Conservation (phyloP, 1,140 invertebrate genomes). For the Microplitis demolitor region DNA sequence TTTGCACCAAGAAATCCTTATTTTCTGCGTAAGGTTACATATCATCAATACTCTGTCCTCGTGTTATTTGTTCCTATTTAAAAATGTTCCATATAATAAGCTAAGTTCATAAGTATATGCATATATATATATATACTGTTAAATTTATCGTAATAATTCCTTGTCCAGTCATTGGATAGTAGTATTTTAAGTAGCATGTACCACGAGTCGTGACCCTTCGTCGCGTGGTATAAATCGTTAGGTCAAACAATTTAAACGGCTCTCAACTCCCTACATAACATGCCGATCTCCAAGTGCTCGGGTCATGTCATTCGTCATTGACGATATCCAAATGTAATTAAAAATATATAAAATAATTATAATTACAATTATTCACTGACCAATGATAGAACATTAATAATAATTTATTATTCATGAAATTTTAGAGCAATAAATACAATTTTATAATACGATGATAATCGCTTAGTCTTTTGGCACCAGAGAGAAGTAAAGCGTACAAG, state of each 20-base stretch:
- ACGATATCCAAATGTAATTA: not conserved
- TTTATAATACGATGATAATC: not conserved
- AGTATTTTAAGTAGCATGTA: constrained; percentile 1
- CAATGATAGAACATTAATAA: too few species aligned
- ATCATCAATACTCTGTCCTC: too few species aligned
- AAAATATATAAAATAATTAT: not conserved
- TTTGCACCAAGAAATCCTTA: too few species aligned
- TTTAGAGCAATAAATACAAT: not conserved
- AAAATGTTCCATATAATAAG: too few species aligned
- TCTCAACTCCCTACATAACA: constrained; percentile 45
- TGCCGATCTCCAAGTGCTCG: not conserved
- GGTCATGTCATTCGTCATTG: constrained; percentile 16
- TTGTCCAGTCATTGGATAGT: not conserved
- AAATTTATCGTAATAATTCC: not conserved
- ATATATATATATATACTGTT: not conserved
- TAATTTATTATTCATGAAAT: too few species aligned
- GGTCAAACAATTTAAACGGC: constrained; percentile 57
- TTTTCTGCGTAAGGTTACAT: too few species aligned
- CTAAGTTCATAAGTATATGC: not conserved
- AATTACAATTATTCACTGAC: not conserved
- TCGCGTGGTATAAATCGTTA: constrained; percentile 26
- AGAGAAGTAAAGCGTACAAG: constrained; percentile 14
- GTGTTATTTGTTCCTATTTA: too few species aligned
- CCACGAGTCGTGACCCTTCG: constrained; percentile 15
- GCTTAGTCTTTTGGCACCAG: constrained; percentile 34